Evolutionary conservation across 2,888 invertebrate genomes (phyloP).

Genomic region (Hirtodrosophila duncani): DNA sequence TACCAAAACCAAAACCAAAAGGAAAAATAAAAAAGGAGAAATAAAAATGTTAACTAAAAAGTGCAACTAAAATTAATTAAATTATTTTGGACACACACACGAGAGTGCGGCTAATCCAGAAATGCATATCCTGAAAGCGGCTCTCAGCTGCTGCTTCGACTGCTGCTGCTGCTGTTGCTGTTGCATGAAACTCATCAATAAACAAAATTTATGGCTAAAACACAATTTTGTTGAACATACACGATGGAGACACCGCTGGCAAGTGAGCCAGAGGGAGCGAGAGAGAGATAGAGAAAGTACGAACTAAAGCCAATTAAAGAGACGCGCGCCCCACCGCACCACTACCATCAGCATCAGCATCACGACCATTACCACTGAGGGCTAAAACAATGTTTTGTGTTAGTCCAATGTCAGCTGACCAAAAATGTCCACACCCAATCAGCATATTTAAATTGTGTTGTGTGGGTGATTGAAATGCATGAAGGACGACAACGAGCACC

Average conservation of each 20-base stretch:
- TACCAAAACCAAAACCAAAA: too few relatives aligned
- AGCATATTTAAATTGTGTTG: constrained; percentile 71
- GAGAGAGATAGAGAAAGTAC: constrained; percentile 15
- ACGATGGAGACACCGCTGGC: constrained; percentile 1
- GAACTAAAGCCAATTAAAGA: constrained; percentile 55
- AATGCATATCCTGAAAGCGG: too few relatives aligned
- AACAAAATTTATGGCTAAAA: constrained; percentile 56
- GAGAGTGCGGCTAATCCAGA: too few relatives aligned
- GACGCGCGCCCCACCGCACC: constrained; percentile 25
- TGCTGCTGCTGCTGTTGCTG: not conserved
- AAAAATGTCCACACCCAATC: constrained; percentile 66
- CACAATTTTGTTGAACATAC: constrained; percentile 38
- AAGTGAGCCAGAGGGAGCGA: constrained; percentile 17
- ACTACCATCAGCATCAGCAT: constrained; percentile 10
- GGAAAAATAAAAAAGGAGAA: too few relatives aligned
- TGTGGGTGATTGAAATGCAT: constrained; percentile 68
- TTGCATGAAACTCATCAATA: constrained; percentile 49
- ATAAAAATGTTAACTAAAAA: constrained; percentile 35
- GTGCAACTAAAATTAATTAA: constrained; percentile 49
- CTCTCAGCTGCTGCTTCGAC: not conserved
- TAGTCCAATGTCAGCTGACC: constrained; percentile 13
- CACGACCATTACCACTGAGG: constrained; percentile 2
- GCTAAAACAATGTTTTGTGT: constrained; percentile 20
- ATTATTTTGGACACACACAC: too few relatives aligned
- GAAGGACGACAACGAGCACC: constrained; percentile 49